Evolutionary conservation across 2,888 invertebrate species (phyloP), one percentile per base, ranked within the genome.

Genomic region (Pachymerium ferrugineum): DNA sequence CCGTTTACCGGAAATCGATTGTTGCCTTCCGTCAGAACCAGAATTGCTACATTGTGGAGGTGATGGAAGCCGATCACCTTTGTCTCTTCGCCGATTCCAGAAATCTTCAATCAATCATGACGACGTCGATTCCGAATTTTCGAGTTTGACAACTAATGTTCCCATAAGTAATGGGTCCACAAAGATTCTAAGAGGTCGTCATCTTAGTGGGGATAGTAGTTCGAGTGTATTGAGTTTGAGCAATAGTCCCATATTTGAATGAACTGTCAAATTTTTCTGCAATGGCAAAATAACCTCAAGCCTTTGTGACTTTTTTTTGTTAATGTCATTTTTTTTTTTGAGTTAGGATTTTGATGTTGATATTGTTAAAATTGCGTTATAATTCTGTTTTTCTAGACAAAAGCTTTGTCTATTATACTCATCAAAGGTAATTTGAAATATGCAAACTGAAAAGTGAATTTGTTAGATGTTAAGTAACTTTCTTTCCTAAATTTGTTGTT

Each of bases 1-100:
- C 14, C 62, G 47, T 19, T 12, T 72, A 29, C 72, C 72, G 14
- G 71, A 71, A 69, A 69, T 69, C 33, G 70, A 69, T 25, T 62
- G 62, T n/a, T 33, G 31, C 16, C n/a, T 69, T 14, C 6, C 16
- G 30, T 14, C 31, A 19, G 70, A 69, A 16, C 70, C 70, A 14
- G 70, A 69, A 19, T 31, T 69, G n/a, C 33, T 69, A 14, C 22
- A 6, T n/a, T 62, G 25, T n/a, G 28, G 62, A 12, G 62, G 62
- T 0, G 62, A 62, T 3, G 16, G 31, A 8, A 16, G 22, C 19
- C 30, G 31, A 0, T 69, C 70, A 29, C 70, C 70, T 3, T 8
- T 16, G 30, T 31, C 33, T 28, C 62, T 28, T 62, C 62, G 62
- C 62, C 62, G 62, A 28, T 62, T 62, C 25, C 62, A 62, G 25